A percentile compares a stretch with the other conserved stretches of the same genome.
Evolutionary conservation across 1,140 invertebrate genomes (phyloP).

Genomic region (Trichonephila clavata): DNA sequence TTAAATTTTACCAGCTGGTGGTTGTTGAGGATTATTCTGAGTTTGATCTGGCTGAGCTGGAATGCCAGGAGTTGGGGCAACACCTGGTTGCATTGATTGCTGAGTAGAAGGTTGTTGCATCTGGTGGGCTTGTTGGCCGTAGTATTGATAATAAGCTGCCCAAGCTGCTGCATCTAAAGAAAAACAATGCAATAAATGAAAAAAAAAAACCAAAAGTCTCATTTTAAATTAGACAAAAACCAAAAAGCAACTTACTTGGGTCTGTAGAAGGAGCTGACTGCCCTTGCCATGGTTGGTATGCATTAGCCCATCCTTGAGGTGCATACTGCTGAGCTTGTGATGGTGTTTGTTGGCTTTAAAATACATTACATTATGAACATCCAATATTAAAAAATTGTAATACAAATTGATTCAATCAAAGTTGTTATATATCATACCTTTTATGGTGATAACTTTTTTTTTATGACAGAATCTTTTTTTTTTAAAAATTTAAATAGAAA

Average conservation of each 20-base stretch:
- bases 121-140: conserved; percentile 80
- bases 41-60: conserved; percentile 64
- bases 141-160: conserved; percentile 84
- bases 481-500: too few species aligned
- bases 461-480: too few species aligned
- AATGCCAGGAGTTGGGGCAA: conserved; percentile 67
- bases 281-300: conserved; percentile 81
- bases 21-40: conserved; percentile 52
- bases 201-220: not conserved
- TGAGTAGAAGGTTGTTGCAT: conserved; percentile 77
- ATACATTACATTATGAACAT: not conserved
- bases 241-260: conserved; percentile 80
- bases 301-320: conserved; percentile 83
- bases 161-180: conserved; percentile 81
- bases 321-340: conserved; percentile 78
- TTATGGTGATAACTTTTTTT: too few species aligned
- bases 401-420: too few species aligned
- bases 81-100: conserved; percentile 74
- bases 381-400: not conserved
- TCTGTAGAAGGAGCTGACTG: conserved; percentile 81
- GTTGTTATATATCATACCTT: too few species aligned
- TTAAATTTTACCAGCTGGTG: conserved; percentile 42
- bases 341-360: conserved; percentile 75
- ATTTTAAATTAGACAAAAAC: not conserved
- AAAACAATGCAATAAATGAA: not conserved